phyloP scores from a whole-genome alignment of 2,797 vertebrate genomes.

The Platyrinchus mystaceus region DNA sequence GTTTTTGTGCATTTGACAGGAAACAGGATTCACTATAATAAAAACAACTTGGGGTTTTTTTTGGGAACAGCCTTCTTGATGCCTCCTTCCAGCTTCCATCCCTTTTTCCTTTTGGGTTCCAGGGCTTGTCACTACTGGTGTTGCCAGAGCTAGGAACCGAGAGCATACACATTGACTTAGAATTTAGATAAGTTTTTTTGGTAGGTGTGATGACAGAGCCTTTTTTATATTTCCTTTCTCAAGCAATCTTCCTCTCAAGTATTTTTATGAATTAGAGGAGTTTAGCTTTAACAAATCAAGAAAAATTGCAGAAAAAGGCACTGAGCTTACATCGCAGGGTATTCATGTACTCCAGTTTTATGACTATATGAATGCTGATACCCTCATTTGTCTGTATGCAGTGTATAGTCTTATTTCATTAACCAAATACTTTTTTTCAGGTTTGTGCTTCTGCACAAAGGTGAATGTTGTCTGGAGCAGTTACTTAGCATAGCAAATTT shows the following conservation, averaged over 20 bases:
- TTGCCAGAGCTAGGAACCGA: not conserved
- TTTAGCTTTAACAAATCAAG: not conserved
- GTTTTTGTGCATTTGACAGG: not conserved
- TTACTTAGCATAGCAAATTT: not conserved
- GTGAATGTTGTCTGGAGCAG: not conserved
- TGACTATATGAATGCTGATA: not conserved
- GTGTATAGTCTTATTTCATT: not conserved
- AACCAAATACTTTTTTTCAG: not conserved
- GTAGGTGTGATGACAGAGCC: not conserved
- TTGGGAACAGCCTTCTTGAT: not conserved
- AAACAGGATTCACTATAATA: not conserved
- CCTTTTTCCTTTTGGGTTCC: not conserved
- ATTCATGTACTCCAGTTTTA: not conserved
- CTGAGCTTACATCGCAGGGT: rapidly evolving
- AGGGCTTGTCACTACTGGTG: not conserved
- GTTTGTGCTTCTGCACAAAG: not conserved
- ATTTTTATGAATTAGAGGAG: not conserved
- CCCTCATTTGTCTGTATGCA: not conserved
- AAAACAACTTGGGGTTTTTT: not conserved
- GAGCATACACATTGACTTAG: not conserved
- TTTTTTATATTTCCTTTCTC: not conserved
- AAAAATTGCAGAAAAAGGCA: not conserved
- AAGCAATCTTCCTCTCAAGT: not conserved
- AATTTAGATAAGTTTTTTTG: not conserved
- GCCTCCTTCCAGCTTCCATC: rapidly evolving